These are phyloP conservation scores for Sinhomidia bicolor DNA, from an alignment of 2,888 invertebrate species.

Conservation along the genomic window DNA sequence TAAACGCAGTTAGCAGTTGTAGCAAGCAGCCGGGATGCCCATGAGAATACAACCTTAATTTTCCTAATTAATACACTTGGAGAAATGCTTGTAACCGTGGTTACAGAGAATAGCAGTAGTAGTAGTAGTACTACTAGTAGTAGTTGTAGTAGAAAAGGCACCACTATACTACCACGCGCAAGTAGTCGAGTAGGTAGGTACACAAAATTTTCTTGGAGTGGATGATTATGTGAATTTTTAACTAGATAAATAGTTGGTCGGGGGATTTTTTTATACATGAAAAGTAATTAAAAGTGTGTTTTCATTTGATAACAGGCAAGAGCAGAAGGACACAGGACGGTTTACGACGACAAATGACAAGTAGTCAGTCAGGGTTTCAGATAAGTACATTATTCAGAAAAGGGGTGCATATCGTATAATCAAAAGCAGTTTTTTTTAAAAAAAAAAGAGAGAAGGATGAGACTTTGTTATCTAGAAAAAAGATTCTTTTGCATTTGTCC, in stretches of 20 bases:
- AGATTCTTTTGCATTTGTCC: not conserved
- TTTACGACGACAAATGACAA: not conserved
- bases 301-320: not conserved
- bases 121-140: too few relatives aligned
- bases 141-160: too few relatives aligned
- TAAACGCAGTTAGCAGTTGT: too few relatives aligned
- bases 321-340: not conserved
- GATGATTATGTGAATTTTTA: constrained; percentile 28
- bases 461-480: too few relatives aligned
- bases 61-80: constrained; percentile 40
- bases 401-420: too few relatives aligned
- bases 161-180: too few relatives aligned
- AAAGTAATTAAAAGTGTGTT: constrained; percentile 38
- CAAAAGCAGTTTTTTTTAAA: not conserved
- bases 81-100: not conserved
- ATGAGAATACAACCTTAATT: constrained; percentile 37
- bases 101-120: not conserved
- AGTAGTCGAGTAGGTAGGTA: too few relatives aligned
- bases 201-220: not conserved
- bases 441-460: not conserved
- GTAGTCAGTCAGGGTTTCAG: not conserved
- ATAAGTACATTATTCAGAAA: not conserved
- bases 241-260: constrained; percentile 31
- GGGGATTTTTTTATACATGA: not conserved
- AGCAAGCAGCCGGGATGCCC: not conserved